phyloP scores from a whole-genome alignment of 2,888 invertebrate species.

The Dynastes hyllus region DNA sequence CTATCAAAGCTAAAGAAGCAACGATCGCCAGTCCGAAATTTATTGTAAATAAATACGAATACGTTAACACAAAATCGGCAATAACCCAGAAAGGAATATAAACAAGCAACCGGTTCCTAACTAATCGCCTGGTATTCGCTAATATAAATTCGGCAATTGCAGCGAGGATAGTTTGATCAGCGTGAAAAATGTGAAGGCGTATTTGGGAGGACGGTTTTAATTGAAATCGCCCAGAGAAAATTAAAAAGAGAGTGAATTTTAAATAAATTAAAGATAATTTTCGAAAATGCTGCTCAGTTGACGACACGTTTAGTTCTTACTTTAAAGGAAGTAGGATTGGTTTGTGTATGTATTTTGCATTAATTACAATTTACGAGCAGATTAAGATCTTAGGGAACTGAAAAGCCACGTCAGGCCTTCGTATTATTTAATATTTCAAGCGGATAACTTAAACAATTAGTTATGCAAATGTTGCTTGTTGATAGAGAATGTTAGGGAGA shows the following conservation, averaged over 20 bases:
- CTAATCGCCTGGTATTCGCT: constrained; percentile 27
- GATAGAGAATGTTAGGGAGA: background rate
- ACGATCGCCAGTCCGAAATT: constrained; percentile 3
- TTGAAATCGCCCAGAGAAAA: background rate
- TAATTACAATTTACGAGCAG: no score
- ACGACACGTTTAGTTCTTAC: no score
- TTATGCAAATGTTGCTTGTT: background rate
- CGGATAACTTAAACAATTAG: background rate
- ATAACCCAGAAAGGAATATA: constrained; percentile 24
- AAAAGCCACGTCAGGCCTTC: no score
- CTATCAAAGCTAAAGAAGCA: constrained; percentile 16
- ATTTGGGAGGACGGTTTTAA: no score
- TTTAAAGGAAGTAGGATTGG: no score
- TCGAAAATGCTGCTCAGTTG: no score
- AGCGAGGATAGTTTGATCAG: constrained; percentile 17
- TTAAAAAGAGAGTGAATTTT: no score
- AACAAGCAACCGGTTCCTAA: constrained; percentile 18
- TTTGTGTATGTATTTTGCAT: no score
- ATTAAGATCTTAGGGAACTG: no score
- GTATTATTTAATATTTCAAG: no score
- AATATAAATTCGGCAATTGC: constrained; percentile 27
- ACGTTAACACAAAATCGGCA: constrained; percentile 31
- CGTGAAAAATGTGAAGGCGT: constrained; percentile 20
- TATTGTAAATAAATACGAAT: constrained; percentile 35
- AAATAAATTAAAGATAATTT: no score